Evolutionary conservation across 2,113 vertebrate species (phyloP).

Genomic region (Oryzias woworae): DNA sequence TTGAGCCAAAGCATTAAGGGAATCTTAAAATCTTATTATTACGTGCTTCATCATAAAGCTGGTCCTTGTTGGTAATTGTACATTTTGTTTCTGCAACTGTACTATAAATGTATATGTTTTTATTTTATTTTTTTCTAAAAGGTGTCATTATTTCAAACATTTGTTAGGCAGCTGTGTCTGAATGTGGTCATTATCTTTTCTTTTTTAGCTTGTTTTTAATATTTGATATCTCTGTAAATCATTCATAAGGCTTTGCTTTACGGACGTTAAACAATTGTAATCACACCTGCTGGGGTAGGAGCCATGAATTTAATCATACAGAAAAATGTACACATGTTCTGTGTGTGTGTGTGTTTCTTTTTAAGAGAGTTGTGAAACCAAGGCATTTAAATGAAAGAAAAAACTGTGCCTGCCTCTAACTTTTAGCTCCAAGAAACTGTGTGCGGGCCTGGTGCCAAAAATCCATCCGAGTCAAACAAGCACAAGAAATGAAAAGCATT

Average conservation of each 20-base stretch:
- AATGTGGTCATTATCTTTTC: constrained; percentile 56
- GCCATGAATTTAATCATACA: constrained; percentile 31
- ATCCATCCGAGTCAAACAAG: constrained; percentile 37
- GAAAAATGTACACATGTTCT: background rate
- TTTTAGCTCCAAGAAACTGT: constrained; percentile 34
- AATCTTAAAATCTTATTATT: background rate
- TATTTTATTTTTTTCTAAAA: constrained; percentile 38
- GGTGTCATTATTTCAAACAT: constrained; percentile 45
- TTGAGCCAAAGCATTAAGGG: background rate
- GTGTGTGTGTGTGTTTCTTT: background rate
- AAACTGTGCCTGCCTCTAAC: constrained; percentile 39
- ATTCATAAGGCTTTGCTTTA: constrained; percentile 51
- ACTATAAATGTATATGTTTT: constrained; percentile 8
- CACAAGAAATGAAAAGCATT: constrained; percentile 14
- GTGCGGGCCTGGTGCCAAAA: constrained; percentile 61
- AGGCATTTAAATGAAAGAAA: constrained; percentile 17
- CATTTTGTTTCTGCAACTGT: constrained; percentile 2
- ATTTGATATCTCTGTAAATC: constrained; percentile 72
- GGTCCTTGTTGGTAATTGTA: background rate
- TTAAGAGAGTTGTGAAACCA: background rate
- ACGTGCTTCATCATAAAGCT: constrained; percentile 4
- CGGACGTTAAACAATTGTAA: constrained; percentile 57
- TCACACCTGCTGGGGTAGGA: constrained; percentile 68
- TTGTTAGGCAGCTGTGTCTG: constrained; percentile 33
- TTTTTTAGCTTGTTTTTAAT: constrained; percentile 69